Percentiles rank a stretch among this genome's conserved stretches.
phyloP scores from a whole-genome alignment of 2,888 invertebrate genomes.

The Rugalucina vietnamica region DNA sequence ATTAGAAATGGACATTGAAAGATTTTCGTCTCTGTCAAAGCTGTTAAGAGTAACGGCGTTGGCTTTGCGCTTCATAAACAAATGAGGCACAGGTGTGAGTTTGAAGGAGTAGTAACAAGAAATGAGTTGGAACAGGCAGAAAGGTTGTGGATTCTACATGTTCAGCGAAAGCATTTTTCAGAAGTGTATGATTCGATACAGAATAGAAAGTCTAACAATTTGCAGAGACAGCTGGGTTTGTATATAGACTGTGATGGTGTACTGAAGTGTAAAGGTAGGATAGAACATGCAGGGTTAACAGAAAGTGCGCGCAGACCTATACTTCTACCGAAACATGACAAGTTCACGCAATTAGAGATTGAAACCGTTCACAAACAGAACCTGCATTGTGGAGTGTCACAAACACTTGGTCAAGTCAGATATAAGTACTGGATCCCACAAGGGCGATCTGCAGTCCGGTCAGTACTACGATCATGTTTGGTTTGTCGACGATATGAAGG shows the following conservation, averaged over 20 bases:
- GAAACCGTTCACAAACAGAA: too few relatives aligned
- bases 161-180: background rate
- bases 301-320: background rate
- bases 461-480: background rate
- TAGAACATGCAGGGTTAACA: background rate
- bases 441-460: background rate
- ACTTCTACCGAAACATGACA: background rate
- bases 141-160: background rate
- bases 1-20: too few relatives aligned
- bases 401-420: too few relatives aligned
- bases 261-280: background rate
- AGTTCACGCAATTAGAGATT: background rate
- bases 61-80: background rate
- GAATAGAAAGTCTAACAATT: too few relatives aligned
- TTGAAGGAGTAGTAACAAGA: too few relatives aligned
- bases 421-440: background rate
- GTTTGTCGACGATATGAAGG: background rate
- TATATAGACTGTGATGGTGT: background rate
- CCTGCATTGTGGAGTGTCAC: too few relatives aligned
- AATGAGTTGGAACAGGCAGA: too few relatives aligned
- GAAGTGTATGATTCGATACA: background rate
- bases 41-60: background rate
- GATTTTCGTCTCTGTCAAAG: too few relatives aligned
- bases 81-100: too few relatives aligned
- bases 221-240: background rate